These are phyloP conservation scores for Circaetus cinerascens DNA, from an alignment of 2,113 vertebrate genomes.

Conservation along the genomic window DNA sequence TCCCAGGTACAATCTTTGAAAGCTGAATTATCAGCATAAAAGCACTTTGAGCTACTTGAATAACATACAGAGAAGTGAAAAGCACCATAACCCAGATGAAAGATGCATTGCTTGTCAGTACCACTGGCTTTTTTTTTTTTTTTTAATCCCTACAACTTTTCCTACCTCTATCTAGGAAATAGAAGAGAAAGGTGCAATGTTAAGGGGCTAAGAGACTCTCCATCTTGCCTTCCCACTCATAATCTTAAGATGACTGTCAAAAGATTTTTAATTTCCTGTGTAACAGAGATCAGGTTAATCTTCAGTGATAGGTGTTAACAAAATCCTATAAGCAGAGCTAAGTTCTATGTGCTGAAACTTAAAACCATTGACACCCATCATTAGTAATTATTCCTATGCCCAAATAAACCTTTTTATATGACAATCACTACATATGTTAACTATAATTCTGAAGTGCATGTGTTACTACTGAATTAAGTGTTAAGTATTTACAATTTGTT, in stretches of 20 bases:
- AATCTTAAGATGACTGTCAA: constrained; percentile 48
- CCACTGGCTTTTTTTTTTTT: neutral
- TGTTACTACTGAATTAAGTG: neutral
- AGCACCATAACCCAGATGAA: neutral
- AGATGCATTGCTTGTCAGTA: neutral
- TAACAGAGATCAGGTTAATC: constrained; percentile 44
- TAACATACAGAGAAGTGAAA: neutral
- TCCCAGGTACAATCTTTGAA: neutral
- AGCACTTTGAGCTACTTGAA: neutral
- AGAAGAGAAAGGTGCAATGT: constrained; percentile 6
- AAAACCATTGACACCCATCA: constrained; percentile 18
- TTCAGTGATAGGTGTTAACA: constrained; percentile 55
- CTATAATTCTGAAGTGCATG: neutral
- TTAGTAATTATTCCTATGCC: neutral
- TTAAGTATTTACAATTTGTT: neutral
- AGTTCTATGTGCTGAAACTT: neutral
- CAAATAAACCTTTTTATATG: constrained; percentile 26
- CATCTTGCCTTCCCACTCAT: constrained; percentile 1
- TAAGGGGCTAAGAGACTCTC: constrained; percentile 7
- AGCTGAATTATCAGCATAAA: constrained; percentile 1
- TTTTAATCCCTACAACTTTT: neutral
- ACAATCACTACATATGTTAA: neutral
- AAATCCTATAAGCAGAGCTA: constrained; percentile 48
- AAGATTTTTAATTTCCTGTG: constrained; percentile 43
- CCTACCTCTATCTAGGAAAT: neutral